Base-by-base conservation (phyloP, 1,140 invertebrate species). In the Lepidotrigona ventralis region DNA sequence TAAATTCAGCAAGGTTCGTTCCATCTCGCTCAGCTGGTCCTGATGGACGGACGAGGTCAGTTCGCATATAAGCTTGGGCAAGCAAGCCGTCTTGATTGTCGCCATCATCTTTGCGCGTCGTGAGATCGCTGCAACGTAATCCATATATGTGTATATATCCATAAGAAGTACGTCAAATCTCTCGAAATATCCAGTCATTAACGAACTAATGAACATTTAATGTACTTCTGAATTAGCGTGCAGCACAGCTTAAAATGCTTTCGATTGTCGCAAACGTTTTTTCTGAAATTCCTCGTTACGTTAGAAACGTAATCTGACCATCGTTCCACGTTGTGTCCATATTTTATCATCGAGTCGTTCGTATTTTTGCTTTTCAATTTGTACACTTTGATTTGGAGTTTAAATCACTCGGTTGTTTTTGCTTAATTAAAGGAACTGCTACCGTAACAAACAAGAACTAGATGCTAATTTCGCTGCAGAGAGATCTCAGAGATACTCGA, bases 11-110 rank as follows among this genome's bases (percentile, higher is more conserved):
- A 97, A 92, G 69, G 96, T 95, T 86, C 95, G 95, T 90, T 97
- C 97, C 89, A 96, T 96, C 85, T 97, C 96, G 46, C 95, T 96
- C n/a, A 97, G 92, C 84, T 95, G 95, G 88, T 96, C 95, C 91
- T 96, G 95, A 90, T 96, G 93, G 68, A 95, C 94, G 81, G 96
- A 94, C 81, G 96, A 95, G 90, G 96, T 96, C 91, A 97, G 91
- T 93, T 97, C 97, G 89, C 97, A 97, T 51, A 97, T 96, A 87
- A 97, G 94, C 94, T 97, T 97, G 2, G 97, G 97, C 78, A 97
- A 93, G 92, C 97, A 97, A 12, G 95, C 94, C 63, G 93, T 95
- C 91, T 95, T 95, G 85, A 95, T 95, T 21, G 93, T 95, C 46
- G 92, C 82, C 90, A 95, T 91, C 88, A 95, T 91, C 82, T 91